Percentiles rank a stretch among this genome's conserved stretches.
phyloP scores from a whole-genome alignment of 2,797 vertebrate species.

The Dromococcyx pavoninus region DNA sequence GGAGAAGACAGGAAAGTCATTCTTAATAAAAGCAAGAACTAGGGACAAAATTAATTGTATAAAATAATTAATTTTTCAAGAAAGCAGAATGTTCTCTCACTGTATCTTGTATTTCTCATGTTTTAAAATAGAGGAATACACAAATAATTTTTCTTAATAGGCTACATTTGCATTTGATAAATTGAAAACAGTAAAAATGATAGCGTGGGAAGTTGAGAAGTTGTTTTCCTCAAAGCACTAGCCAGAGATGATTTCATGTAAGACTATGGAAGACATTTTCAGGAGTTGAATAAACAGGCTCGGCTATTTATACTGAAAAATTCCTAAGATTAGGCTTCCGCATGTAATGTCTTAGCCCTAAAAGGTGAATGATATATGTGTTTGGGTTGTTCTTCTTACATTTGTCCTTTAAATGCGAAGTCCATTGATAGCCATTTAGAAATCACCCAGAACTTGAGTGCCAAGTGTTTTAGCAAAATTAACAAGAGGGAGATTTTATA shows the following conservation, averaged over 20 bases:
- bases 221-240: not conserved
- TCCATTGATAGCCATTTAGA: constrained; percentile 19
- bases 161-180: not conserved
- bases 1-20: not conserved
- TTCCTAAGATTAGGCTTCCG: constrained; percentile 49
- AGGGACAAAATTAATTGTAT: not conserved
- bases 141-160: not conserved
- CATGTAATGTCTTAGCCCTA: constrained; percentile 22
- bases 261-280: not conserved
- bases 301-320: constrained; percentile 50
- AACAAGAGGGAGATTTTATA: not conserved
- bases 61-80: not conserved
- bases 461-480: constrained; percentile 31
- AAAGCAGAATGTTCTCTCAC: not conserved
- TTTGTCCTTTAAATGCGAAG: constrained; percentile 18
- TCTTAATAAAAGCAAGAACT: not conserved
- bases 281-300: constrained; percentile 4
- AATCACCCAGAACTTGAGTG: not conserved
- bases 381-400: not conserved
- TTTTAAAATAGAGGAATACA: not conserved
- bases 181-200: not conserved
- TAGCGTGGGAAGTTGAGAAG: not conserved
- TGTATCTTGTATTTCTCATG: not conserved
- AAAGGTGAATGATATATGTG: constrained; percentile 23
- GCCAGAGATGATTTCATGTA: not conserved